Percentiles rank a stretch among this genome's conserved stretches.
These are phyloP conservation scores for Dermochelys coriacea DNA, from an alignment of 2,797 vertebrate species.

Conservation along the genomic window DNA sequence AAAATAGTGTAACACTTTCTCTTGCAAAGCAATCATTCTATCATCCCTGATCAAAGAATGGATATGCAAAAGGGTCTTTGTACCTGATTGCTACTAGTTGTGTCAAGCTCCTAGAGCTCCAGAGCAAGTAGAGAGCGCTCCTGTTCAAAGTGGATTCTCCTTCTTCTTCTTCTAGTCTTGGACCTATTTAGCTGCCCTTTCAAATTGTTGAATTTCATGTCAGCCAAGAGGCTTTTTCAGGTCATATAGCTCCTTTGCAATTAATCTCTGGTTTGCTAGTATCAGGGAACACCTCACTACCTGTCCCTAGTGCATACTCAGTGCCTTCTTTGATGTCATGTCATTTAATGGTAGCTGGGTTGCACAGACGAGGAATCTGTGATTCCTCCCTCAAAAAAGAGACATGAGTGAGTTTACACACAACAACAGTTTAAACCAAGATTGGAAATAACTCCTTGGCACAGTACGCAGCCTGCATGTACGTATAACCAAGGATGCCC, in stretches of 20 bases:
- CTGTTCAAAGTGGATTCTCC: background rate
- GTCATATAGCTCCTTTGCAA: background rate
- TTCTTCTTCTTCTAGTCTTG: background rate
- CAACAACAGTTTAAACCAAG: background rate
- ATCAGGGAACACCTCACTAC: background rate
- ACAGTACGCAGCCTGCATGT: background rate
- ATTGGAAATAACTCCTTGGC: background rate
- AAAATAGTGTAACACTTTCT: slow-evolving; percentile 58
- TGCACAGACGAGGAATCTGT: background rate
- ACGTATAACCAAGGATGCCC: background rate
- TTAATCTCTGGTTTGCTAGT: background rate
- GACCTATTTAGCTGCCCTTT: background rate
- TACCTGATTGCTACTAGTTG: background rate
- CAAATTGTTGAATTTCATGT: background rate
- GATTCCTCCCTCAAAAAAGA: slow-evolving; percentile 15
- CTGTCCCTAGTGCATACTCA: background rate
- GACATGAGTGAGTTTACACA: background rate
- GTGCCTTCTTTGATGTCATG: background rate
- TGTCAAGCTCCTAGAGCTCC: background rate
- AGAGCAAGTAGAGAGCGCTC: background rate
- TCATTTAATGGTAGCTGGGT: background rate
- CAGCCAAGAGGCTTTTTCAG: background rate
- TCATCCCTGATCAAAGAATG: slow-evolving; percentile 17
- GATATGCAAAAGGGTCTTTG: background rate
- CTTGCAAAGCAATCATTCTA: slow-evolving; percentile 50